Base-by-base conservation (phyloP, 2,113 vertebrate species). In the Galbula dea region DNA sequence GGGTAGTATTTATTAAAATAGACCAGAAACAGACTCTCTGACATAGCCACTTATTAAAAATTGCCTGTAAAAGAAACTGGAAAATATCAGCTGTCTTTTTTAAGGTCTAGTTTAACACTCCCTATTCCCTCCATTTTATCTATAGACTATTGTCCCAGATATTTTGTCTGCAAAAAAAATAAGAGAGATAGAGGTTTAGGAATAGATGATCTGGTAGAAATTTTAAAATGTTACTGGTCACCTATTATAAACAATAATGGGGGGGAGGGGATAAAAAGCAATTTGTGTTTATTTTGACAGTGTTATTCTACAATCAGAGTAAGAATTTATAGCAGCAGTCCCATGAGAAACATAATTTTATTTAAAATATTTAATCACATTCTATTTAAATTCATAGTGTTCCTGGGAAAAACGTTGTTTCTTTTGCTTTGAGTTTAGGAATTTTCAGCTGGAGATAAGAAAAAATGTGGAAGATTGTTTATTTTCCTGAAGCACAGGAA, bases 1-100 rank as follows among this genome's bases (percentile, higher is more conserved):
- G 76, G 91, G 86, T 43, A 32, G 52, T 37, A 87, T 41, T 87
- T 94, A 86, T 92, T 96, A 94, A 94, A 93, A 90, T 6, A 87
- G 32, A 93, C 19, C 45, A 80, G 59, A 82, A 95, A 46, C 22
- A 85, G 52, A 63, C 16, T 77, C 41, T 73, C 30, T 75, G 81
- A 29, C 17, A 49, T 37, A 68, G 30, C 2, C 34, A 75, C 45
- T 82, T 80, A 59, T 57, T 76, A 76, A 93, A 93, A 94, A 82
- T 61, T 69, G 10, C 11, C 27, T 65, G 15, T 86, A 79, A 68
- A 63, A 78, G 59, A 46, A 89, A 69, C n/a, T 63, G 24, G 48
- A 81, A 95, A 77, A 68, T 4, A 68, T 87, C 41, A 66, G 9
- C 41, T 83, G 10, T 26, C 11, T 92, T n/a, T 62, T 62, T 57